phyloP scores from a whole-genome alignment of 2,888 invertebrate species.

The Cryptocheilus praepositus region DNA sequence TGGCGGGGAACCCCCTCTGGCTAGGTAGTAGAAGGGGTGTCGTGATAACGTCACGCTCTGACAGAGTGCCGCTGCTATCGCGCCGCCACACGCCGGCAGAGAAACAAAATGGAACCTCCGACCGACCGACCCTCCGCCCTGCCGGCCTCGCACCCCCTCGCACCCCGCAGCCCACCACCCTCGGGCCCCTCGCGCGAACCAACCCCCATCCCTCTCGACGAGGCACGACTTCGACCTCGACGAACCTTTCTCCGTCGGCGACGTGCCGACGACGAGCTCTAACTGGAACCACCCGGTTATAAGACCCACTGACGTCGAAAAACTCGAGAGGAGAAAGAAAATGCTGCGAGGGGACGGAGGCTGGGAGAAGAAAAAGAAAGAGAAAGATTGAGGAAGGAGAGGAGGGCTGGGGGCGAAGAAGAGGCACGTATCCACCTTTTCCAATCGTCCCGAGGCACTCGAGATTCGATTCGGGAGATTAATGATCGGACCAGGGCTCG shows the following conservation, averaged over 20 bases:
- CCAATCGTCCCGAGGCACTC: slow-evolving; percentile 57
- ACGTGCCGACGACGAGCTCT: slow-evolving; percentile 13
- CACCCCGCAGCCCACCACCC: no score
- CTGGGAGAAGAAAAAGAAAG: slow-evolving; percentile 16
- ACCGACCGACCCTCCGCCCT: slow-evolving; percentile 64
- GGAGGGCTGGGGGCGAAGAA: slow-evolving; percentile 2
- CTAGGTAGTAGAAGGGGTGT: slow-evolving; percentile 72
- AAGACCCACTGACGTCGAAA: slow-evolving; percentile 30
- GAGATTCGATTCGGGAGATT: slow-evolving; percentile 60
- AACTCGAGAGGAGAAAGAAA: slow-evolving; percentile 30
- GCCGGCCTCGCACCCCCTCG: slow-evolving; percentile 28
- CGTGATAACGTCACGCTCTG: slow-evolving; percentile 77
- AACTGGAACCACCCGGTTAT: slow-evolving; percentile 7
- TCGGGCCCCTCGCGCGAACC: slow-evolving; percentile 15
- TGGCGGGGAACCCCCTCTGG: slow-evolving; percentile 57
- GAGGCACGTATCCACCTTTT: slow-evolving; percentile 45
- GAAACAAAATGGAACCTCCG: slow-evolving; percentile 76
- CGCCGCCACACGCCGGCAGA: slow-evolving; percentile 76
- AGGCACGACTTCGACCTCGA: slow-evolving; percentile 47
- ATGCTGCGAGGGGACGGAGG: slow-evolving; percentile 2
- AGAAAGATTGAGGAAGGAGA: slow-evolving; percentile 17
- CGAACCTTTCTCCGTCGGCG: slow-evolving; percentile 35
- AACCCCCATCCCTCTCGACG: slow-evolving; percentile 33
- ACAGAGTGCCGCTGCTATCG: slow-evolving; percentile 78
- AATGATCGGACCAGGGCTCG: slow-evolving; percentile 46